Evolutionary conservation across 2,797 vertebrate species (phyloP).

Genomic region (Danio choprae): DNA sequence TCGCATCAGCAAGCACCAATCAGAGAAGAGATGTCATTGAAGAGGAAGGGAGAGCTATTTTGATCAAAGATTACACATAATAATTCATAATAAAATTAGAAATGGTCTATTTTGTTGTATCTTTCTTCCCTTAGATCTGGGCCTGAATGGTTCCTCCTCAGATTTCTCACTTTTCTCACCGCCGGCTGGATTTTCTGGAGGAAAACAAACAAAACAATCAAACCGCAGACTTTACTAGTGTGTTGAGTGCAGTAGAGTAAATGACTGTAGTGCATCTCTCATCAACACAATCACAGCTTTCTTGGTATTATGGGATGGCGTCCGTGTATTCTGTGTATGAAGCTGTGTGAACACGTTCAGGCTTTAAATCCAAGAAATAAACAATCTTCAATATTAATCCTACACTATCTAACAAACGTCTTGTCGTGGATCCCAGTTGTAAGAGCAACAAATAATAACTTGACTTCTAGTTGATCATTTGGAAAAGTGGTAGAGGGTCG

Average conservation of each 20-base stretch:
- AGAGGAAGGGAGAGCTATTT: too few relatives aligned
- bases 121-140: slow-evolving; percentile 85
- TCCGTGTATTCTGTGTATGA: neutral
- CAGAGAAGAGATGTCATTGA: too few relatives aligned
- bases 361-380: neutral
- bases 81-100: too few relatives aligned
- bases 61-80: too few relatives aligned
- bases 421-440: too few relatives aligned
- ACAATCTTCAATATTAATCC: neutral
- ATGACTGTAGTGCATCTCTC: slow-evolving; percentile 12
- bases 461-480: too few relatives aligned
- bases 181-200: neutral
- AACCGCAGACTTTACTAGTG: slow-evolving; percentile 10
- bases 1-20: too few relatives aligned
- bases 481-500: too few relatives aligned
- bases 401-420: too few relatives aligned
- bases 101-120: neutral
- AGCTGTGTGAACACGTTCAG: neutral
- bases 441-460: too few relatives aligned
- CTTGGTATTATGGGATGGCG: slow-evolving; percentile 24
- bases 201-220: neutral
- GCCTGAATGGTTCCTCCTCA: slow-evolving; percentile 77
- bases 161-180: slow-evolving; percentile 26
- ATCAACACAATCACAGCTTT: neutral
- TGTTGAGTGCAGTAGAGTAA: slow-evolving; percentile 22